phyloP scores from a whole-genome alignment of 1,140 invertebrate genomes.

The Venustaconcha ellipsiformis region DNA sequence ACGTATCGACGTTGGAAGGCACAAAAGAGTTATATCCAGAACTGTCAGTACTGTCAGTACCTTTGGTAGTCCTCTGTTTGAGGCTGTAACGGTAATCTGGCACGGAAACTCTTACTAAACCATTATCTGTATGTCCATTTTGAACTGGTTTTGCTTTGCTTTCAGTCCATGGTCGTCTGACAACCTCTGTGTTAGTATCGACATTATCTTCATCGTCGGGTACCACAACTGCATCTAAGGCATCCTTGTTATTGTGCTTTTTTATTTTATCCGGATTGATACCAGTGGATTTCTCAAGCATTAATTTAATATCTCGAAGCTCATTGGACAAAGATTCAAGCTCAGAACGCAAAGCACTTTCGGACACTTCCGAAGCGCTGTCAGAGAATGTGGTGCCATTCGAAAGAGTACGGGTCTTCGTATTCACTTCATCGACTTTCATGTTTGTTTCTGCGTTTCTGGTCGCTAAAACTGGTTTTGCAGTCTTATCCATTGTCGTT shows the following conservation, averaged over 20 bases:
- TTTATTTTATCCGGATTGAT: neutral
- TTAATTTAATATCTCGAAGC: constrained; percentile 26
- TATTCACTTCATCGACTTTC: constrained; percentile 21
- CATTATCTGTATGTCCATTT: constrained; percentile 8
- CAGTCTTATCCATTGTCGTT: neutral
- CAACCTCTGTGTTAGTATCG: no score
- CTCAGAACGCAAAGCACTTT: constrained; percentile 16
- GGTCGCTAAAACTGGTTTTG: neutral
- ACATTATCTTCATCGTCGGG: constrained; percentile 4
- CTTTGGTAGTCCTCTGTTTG: neutral
- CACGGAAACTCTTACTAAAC: constrained; percentile 19
- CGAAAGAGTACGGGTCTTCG: constrained; percentile 18
- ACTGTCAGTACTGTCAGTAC: neutral
- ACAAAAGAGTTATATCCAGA: neutral
- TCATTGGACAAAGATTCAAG: constrained; percentile 27
- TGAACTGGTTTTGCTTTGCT: neutral
- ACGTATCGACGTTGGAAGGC: neutral
- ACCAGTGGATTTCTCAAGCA: constrained; percentile 24
- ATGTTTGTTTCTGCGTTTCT: constrained; percentile 20
- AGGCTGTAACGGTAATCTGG: constrained; percentile 17
- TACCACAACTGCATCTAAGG: constrained; percentile 2
- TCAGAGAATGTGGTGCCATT: constrained; percentile 8
- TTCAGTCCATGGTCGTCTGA: no score
- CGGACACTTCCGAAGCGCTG: constrained; percentile 21
- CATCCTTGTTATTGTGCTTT: neutral